Evolutionary conservation across 2,888 invertebrate species (phyloP).

Genomic region (Endotricha flammealis): DNA sequence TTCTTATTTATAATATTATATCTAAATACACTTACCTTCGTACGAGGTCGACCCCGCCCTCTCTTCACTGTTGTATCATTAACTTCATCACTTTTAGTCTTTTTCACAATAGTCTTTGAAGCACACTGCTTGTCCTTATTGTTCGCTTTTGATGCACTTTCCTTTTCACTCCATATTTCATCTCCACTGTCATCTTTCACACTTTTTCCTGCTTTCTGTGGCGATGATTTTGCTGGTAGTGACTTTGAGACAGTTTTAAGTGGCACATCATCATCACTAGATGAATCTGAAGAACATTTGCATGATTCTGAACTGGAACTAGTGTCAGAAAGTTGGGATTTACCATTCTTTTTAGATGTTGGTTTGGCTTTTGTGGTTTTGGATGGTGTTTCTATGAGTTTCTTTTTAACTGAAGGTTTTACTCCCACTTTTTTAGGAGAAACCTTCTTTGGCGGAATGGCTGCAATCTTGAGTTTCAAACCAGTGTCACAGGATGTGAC

Average conservation of each 20-base stretch:
- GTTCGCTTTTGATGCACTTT: slow-evolving; percentile 35
- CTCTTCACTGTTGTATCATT: slow-evolving; percentile 44
- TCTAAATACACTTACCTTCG: slow-evolving; percentile 54
- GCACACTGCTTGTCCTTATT: slow-evolving; percentile 54
- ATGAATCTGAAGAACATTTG: slow-evolving; percentile 66
- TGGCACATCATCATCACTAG: slow-evolving; percentile 68
- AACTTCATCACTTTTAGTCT: slow-evolving; percentile 55
- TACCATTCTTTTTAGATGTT: slow-evolving; percentile 38
- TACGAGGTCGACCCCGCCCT: slow-evolving; percentile 54
- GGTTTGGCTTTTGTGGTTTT: slow-evolving; percentile 29
- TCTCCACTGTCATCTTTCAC: slow-evolving; percentile 54
- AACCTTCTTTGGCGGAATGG: slow-evolving; percentile 71
- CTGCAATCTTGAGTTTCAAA: slow-evolving; percentile 79
- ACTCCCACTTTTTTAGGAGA: slow-evolving; percentile 48
- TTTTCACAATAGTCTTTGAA: slow-evolving; percentile 48
- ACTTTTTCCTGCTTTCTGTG: slow-evolving; percentile 37
- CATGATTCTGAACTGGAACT: slow-evolving; percentile 73
- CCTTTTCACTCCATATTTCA: slow-evolving; percentile 47
- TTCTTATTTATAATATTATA: too few species aligned
- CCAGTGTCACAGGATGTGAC: slow-evolving; percentile 81
- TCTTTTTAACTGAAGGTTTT: slow-evolving; percentile 57
- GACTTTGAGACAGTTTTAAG: slow-evolving; percentile 61
- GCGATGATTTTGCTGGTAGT: slow-evolving; percentile 49
- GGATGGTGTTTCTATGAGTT: slow-evolving; percentile 32
- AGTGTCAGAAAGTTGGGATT: slow-evolving; percentile 54